Evolutionary conservation across 2,888 invertebrate species (phyloP).

Genomic region (Ellobium chinense): DNA sequence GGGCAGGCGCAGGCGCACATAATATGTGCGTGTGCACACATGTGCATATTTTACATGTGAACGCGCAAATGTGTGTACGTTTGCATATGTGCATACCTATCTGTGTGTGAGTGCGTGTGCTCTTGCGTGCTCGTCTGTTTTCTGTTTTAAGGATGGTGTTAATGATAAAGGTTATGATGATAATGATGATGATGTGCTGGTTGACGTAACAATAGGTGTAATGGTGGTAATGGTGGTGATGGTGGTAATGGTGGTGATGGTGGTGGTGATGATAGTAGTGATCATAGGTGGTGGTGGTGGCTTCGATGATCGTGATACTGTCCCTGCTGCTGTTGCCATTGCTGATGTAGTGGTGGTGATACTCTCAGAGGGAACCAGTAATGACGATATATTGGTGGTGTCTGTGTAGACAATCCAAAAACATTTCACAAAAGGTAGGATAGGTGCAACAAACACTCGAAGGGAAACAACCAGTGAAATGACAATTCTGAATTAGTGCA

Average conservation of each 20-base stretch:
- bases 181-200: background rate
- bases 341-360: background rate
- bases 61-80: too few relatives aligned
- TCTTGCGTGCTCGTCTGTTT: background rate
- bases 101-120: background rate
- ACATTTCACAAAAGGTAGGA: background rate
- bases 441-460: background rate
- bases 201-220: background rate
- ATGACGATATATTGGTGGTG: background rate
- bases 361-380: background rate
- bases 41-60: too few relatives aligned
- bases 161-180: background rate
- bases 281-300: background rate
- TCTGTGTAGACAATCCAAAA: background rate
- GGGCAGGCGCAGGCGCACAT: too few relatives aligned
- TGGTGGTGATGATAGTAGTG: background rate
- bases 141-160: background rate
- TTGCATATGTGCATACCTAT: background rate
- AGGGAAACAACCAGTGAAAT: background rate
- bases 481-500: too few relatives aligned
- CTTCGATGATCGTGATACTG: background rate
- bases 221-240: background rate
- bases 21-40: background rate
- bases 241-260: background rate
- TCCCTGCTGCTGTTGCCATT: background rate